phyloP scores from a whole-genome alignment of 2,113 vertebrate species.

The Conger conger region DNA sequence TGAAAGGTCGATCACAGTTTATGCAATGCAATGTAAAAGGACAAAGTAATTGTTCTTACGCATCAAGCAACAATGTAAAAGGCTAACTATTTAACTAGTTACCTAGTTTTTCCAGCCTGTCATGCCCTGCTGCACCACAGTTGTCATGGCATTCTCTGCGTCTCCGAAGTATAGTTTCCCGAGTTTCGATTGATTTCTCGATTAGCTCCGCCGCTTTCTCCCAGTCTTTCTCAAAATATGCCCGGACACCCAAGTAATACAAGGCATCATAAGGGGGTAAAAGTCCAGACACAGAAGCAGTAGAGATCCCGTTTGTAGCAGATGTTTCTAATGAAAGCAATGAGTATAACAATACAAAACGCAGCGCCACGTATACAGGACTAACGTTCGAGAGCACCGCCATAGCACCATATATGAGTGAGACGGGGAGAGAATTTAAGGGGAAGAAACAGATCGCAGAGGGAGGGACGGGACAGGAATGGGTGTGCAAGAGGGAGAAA shows the following conservation, averaged over 20 bases:
- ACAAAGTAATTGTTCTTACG: neutral
- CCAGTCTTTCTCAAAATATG: conserved; percentile 83
- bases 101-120: conserved; percentile 49
- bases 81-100: conserved; percentile 38
- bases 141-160: conserved; percentile 66
- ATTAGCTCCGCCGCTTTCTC: conserved; percentile 77
- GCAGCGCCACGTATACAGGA: conserved; percentile 72
- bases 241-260: conserved; percentile 83
- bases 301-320: conserved; percentile 23
- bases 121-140: conserved; percentile 55
- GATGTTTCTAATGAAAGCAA: neutral
- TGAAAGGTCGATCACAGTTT: neutral
- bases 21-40: neutral
- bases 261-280: conserved; percentile 75
- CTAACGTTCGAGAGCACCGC: conserved; percentile 46
- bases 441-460: conserved; percentile 3
- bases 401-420: conserved; percentile 51
- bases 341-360: conserved; percentile 16
- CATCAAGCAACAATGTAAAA: neutral
- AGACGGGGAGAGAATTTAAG: conserved; percentile 10
- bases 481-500: conserved; percentile 10
- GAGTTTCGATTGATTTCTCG: conserved; percentile 77
- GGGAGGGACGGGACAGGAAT: conserved; percentile 40
- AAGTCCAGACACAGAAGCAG: conserved; percentile 33
- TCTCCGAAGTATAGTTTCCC: conserved; percentile 59